phyloP scores from a whole-genome alignment of 92 coral and sea anemone genomes.

The Paragorgia papillata region DNA sequence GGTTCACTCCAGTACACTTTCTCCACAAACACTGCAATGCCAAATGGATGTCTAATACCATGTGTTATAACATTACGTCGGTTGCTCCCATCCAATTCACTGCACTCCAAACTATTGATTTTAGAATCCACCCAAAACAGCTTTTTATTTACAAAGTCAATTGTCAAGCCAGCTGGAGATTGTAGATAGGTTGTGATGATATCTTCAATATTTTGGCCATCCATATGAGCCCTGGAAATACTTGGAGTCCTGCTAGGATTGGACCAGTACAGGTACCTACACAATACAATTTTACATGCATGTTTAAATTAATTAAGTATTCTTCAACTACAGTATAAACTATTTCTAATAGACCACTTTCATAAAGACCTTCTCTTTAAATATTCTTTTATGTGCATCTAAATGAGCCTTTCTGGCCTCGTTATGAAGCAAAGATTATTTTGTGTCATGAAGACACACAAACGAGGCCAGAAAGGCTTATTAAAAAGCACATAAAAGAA shows the following conservation, averaged over 20 bases:
- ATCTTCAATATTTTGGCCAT: constrained; percentile 75
- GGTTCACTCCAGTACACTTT: constrained; percentile 89
- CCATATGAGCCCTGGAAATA: constrained; percentile 96
- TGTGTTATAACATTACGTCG: constrained; percentile 70
- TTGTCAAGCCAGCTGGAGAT: constrained; percentile 81
- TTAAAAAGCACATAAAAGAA: no score
- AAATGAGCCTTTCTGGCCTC: no score
- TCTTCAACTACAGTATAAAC: no score
- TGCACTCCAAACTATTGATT: constrained; percentile 75
- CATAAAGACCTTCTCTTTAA: no score
- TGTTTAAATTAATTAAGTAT: no score
- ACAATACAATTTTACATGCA: no score
- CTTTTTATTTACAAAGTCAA: constrained; percentile 82
- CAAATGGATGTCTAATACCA: constrained; percentile 66
- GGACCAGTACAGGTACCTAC: constrained; percentile 92
- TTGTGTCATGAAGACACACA: no score
- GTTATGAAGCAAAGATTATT: no score
- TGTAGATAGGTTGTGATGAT: constrained; percentile 76
- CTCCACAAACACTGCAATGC: constrained; percentile 87
- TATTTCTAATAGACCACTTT: no score
- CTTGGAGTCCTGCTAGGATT: constrained; percentile 90
- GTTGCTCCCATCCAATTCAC: constrained; percentile 75
- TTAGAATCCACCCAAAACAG: constrained; percentile 95
- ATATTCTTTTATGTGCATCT: no score
- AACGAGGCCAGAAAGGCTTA: no score